Percentiles rank a stretch among this genome's conserved stretches.
phyloP scores from a whole-genome alignment of 2,888 invertebrate genomes.

The Orchestes rusci region DNA sequence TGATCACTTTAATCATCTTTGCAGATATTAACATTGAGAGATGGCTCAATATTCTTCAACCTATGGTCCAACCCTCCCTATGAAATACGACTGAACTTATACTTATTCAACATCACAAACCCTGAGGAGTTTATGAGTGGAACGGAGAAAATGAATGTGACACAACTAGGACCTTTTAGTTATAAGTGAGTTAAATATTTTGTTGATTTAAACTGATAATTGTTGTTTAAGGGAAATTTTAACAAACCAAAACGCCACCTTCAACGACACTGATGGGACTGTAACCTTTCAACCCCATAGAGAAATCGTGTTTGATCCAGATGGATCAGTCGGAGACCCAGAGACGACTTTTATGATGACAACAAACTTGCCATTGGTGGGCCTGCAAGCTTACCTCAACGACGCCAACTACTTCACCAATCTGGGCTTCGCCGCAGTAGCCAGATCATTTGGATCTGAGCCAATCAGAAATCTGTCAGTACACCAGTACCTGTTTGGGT shows the following conservation, averaged over 20 bases:
- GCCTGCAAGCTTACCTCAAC: slow-evolving; percentile 50
- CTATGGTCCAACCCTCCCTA: slow-evolving; percentile 61
- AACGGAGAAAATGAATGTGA: slow-evolving; percentile 56
- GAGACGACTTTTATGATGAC: slow-evolving; percentile 53
- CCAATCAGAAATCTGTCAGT: slow-evolving; percentile 59
- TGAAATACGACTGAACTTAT: slow-evolving; percentile 58
- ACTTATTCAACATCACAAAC: slow-evolving; percentile 78
- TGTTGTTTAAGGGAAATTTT: slow-evolving; percentile 55
- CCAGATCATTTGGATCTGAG: slow-evolving; percentile 50
- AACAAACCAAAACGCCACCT: slow-evolving; percentile 57
- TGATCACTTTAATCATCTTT: no score
- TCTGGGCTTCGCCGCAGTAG: slow-evolving; percentile 53
- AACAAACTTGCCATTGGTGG: slow-evolving; percentile 65
- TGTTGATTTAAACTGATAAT: background rate
- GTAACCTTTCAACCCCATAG: slow-evolving; percentile 58
- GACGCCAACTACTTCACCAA: slow-evolving; percentile 52
- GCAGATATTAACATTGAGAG: slow-evolving; percentile 33
- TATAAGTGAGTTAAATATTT: slow-evolving; percentile 57
- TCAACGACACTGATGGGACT: slow-evolving; percentile 56
- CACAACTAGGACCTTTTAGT: slow-evolving; percentile 74
- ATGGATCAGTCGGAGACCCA: slow-evolving; percentile 60
- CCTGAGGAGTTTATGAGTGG: slow-evolving; percentile 59
- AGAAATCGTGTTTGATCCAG: slow-evolving; percentile 52
- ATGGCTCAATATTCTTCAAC: slow-evolving; percentile 51
- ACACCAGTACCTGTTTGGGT: slow-evolving; percentile 74